Evolutionary conservation across 2,113 vertebrate genomes (phyloP), one percentile per base, ranked within the genome.

Genomic region (Chionis minor): DNA sequence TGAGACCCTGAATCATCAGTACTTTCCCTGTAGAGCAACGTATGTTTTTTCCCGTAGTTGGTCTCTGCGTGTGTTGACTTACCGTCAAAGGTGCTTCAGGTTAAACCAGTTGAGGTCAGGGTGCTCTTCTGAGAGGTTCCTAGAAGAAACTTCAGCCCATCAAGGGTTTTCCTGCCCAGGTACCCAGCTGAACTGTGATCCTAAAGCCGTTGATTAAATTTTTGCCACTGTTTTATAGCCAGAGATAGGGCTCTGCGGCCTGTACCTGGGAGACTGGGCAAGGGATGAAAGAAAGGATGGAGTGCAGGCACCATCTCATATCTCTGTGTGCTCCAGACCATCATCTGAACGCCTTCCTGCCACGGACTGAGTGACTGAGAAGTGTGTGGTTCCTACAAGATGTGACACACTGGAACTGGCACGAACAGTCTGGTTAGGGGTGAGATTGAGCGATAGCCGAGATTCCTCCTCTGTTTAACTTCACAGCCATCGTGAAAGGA

Each of bases 351-450:
- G 10, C 45, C 24, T 65, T 61, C 28, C 44, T 75, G 49, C 61
- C 1, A 0, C 0, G 2, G 21, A 22, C 21, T 56, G 52, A 18
- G 44, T n/a, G 58, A 38, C 45, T 19, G 51, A 70, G 61, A 30
- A 21, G 32, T 2, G 1, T 72, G 90, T 38, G 63, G n/a, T n/a
- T 81, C 56, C n/a, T 58, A 30, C 0, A 7, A 77, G 85, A 55
- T 61, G 63, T 75, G 79, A 52, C 26, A 40, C 2, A 1, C 67
- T 81, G 62, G 33, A 49, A 65, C 30, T 1, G 3, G 19, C 38
- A 22, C 0, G 3, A 45, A n/a, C 61, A 12, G 17, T 59, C 62
- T 85, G 67, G 4, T 38, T 33, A 51, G 6, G 19, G 27, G 22
- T 38, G 81, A 66, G 86, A 77, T 27, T 8, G 26, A 66, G 75